Base-by-base conservation (phyloP, 2,797 vertebrate species). In the Furcifer pardalis region DNA sequence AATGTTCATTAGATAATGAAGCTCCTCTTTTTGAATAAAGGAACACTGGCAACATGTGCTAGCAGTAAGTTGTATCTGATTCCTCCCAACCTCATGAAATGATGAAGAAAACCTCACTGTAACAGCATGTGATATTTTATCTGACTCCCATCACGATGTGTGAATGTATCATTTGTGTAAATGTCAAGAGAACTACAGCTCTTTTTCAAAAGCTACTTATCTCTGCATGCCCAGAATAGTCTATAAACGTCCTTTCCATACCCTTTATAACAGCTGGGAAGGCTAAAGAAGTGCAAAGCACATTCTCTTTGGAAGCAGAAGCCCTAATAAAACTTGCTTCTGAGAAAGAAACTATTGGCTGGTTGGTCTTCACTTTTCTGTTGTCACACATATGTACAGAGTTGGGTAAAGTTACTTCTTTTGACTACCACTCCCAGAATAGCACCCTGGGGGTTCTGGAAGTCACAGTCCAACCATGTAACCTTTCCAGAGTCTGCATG, bases 51-150 rank as follows among this genome's bases (percentile, higher is more conserved):
- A 89, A 35, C 40, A 87, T 73, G 82, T 46, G 71, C 83, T 68
- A 73, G 84, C 52, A 86, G 84, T 73, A 79, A 72, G 72, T 81
- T 23, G 82, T 88, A 25, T 27, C 44, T 73, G 42, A 90, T 87
- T 79, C 85, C 71, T 79, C 46, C 88, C 89, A 35, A 25, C 52
- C 75, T 68, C 32, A 79, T 5, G 74, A 84, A 82, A 85, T 84
- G 40, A 86, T 88, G 87, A 89, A 85, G 85, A 94, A 91, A 92
- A 84, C 79, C 44, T 75, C 60, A 87, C 69, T 49, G 86, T 81
- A 88, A 91, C 82, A 84, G 82, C 71, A 75, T 90, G 30, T 10
- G 75, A 75, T 81, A 88, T 93, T 42, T 90, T 83, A 65, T 87
- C 87, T 92, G 87, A 62, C 88, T 85, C 84, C 91, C 68, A 83